A percentile compares a stretch with the other conserved stretches of the same genome.
Conservation (phyloP, 2,113 vertebrate species). For the Pseudolaguvia tuberculata region DNA sequence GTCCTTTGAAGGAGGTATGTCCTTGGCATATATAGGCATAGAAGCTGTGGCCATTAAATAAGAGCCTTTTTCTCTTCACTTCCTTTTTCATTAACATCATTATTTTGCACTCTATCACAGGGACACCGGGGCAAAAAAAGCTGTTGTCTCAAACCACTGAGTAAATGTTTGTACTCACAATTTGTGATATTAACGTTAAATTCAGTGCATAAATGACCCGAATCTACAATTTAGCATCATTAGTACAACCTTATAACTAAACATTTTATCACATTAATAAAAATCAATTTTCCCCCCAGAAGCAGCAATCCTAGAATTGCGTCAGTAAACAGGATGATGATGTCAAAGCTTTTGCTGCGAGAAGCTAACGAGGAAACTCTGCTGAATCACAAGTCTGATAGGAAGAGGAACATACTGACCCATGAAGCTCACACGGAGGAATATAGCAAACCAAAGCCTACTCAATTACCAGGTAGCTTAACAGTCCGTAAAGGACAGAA, state of each 20-base stretch:
- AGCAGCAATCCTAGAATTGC: slow-evolving; percentile 53
- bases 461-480: slow-evolving; percentile 55
- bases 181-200: neutral
- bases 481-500: neutral
- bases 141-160: neutral
- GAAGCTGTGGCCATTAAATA: too few relatives aligned
- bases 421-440: slow-evolving; percentile 40
- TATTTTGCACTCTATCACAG: too few relatives aligned
- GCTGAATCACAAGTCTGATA: slow-evolving; percentile 65
- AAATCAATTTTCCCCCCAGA: slow-evolving; percentile 49
- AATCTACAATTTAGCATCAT: neutral
- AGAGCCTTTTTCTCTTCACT: too few relatives aligned
- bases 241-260: neutral
- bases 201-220: neutral
- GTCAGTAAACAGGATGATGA: slow-evolving; percentile 58
- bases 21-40: neutral
- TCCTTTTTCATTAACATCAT: too few relatives aligned
- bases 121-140: neutral
- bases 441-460: slow-evolving; percentile 14
- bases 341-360: slow-evolving; percentile 54
- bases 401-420: slow-evolving; percentile 53
- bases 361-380: slow-evolving; percentile 68
- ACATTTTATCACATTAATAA: slow-evolving; percentile 4
- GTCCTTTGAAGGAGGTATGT: neutral
- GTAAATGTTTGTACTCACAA: neutral